phyloP scores from a whole-genome alignment of 2,888 invertebrate species.

The Conchocele bisecta region DNA sequence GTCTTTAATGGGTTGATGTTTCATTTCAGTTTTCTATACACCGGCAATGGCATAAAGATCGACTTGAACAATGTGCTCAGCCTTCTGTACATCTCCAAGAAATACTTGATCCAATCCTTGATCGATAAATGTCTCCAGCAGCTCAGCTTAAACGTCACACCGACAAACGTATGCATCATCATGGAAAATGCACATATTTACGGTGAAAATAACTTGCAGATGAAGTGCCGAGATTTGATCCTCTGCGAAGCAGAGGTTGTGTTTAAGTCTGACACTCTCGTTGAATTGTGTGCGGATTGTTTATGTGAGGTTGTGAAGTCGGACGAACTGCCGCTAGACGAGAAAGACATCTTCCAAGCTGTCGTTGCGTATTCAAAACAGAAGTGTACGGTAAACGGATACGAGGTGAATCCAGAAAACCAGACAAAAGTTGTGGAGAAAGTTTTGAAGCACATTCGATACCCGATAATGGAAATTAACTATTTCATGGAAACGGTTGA shows the following conservation, averaged over 20 bases:
- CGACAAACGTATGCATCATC: conserved; percentile 56
- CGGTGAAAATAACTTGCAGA: conserved; percentile 46
- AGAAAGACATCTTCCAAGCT: conserved; percentile 59
- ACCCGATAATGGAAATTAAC: conserved; percentile 52
- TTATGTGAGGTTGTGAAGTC: conserved; percentile 51
- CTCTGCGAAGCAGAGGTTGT: conserved; percentile 48
- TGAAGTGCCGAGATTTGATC: conserved; percentile 50
- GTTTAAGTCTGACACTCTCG: conserved; percentile 46
- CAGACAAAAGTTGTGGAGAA: conserved; percentile 40
- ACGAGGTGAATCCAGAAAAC: conserved; percentile 46
- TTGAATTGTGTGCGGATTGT: conserved; percentile 53
- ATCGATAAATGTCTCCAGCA: conserved; percentile 55
- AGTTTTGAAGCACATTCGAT: conserved; percentile 53
- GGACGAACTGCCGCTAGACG: conserved; percentile 50
- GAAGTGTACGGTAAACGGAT: conserved; percentile 42
- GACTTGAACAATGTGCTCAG: conserved; percentile 44
- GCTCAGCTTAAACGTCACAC: conserved; percentile 54
- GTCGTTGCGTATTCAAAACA: conserved; percentile 51
- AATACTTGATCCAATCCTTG: conserved; percentile 54
- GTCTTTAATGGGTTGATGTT: too few species aligned
- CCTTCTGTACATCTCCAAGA: conserved; percentile 55
- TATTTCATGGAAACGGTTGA: conserved; percentile 53
- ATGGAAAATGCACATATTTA: conserved; percentile 58
- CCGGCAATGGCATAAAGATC: conserved; percentile 37
- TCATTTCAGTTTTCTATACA: conserved; percentile 50